Base-by-base conservation (phyloP, 2,888 invertebrate genomes). In the Scaptomyza parva region DNA sequence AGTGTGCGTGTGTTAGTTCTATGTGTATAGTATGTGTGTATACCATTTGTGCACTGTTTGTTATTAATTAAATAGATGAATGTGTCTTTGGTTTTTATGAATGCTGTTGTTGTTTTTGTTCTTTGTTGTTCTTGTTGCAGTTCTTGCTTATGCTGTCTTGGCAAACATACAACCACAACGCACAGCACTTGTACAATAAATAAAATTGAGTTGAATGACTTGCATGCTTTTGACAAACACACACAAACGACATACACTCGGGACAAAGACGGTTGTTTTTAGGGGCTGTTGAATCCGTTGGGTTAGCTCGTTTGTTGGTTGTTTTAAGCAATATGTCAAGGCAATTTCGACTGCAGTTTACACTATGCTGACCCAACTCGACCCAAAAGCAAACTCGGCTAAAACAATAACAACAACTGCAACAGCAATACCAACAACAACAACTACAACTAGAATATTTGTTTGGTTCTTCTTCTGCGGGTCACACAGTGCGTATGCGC, bases 191-290 rank as follows among this genome's bases (percentile, higher is more conserved):
- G 60, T 40, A 72, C 70, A 80, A 78, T 78, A 80, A 80, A 80
- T 78, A 80, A 78, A 73, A 69, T 80, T 70, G 77, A 80, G 80
- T 80, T 80, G 80, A 78, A 80, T 78, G 80, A 78, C 80, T 79
- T 76, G 76, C 63, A 70, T 75, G 78, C 70, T 63, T 75, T 75
- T 77, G 75, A 76, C 73, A 78, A 74, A 75, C 67, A 64, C 43
- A 44, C 55, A 45, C 17, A 50, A 18, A 40, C 30, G 30, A 41
- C 26, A 20, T 28, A 22, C 14, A 2, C 55, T 39, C 28, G 50
- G 26, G 60, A 71, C 60, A 75, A 58, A 76, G 73, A 77, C 63
- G 51, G 47, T 67, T 51, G 44, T 53, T 37, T 30, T 12, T 28
- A 6, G 48, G 41, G 60, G 50, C 45, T 54, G 40, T 7, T 50